Percentiles rank a stretch among this genome's conserved stretches.
phyloP scores from a whole-genome alignment of 2,797 vertebrate species.

The Rhabdophis nuchalis region DNA sequence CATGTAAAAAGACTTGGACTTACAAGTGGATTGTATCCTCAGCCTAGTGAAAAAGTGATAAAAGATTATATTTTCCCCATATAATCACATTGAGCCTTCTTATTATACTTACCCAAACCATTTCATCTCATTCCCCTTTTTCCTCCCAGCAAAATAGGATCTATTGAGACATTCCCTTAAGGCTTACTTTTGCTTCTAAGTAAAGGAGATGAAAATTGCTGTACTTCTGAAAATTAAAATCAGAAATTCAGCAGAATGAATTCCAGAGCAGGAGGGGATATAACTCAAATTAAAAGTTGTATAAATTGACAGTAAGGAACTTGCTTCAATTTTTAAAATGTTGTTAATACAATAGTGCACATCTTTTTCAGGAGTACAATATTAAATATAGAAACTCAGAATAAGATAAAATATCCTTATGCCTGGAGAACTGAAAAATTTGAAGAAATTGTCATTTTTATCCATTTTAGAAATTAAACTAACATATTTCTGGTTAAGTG shows the following conservation, averaged over 20 bases:
- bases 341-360: background rate
- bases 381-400: no score
- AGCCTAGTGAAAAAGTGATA: background rate
- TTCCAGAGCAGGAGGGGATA: background rate
- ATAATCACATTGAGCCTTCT: background rate
- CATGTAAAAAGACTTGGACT: background rate
- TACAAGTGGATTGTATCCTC: background rate
- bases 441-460: no score
- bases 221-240: background rate
- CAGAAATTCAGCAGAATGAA: background rate
- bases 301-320: background rate
- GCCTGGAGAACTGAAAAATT: no score
- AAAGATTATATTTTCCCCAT: background rate
- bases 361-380: background rate
- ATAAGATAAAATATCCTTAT: no score
- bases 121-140: background rate
- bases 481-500: no score
- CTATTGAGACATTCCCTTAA: background rate
- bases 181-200: background rate
- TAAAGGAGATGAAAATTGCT: background rate
- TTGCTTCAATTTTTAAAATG: background rate
- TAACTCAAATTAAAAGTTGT: background rate
- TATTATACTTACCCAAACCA: background rate
- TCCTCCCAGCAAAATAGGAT: background rate
- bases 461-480: no score